Evolutionary conservation across 1,140 invertebrate species (phyloP).

Genomic region (Ips nitidus): DNA sequence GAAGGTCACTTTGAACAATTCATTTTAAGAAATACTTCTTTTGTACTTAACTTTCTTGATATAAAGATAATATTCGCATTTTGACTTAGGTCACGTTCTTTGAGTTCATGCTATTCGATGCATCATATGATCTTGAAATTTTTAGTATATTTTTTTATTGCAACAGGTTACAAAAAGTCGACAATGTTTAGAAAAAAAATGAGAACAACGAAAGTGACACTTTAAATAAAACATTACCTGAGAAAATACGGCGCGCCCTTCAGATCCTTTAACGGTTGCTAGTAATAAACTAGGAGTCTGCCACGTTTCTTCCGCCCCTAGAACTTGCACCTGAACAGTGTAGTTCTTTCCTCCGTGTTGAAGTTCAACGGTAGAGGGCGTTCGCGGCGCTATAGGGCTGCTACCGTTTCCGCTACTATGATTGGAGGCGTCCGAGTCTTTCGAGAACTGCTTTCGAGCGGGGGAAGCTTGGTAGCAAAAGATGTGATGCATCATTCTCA

Average conservation of each 20-base stretch:
- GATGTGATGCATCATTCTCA: conserved; percentile 83
- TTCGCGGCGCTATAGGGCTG: conserved; percentile 54
- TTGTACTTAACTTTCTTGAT: no score
- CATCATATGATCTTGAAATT: no score
- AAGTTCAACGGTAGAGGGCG: conserved; percentile 59
- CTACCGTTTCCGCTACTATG: conserved; percentile 47
- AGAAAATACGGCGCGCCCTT: conserved; percentile 77
- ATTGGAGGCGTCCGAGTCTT: conserved; percentile 55
- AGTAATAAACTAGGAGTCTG: conserved; percentile 78
- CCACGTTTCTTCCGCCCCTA: conserved; percentile 83
- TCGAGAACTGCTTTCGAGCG: conserved; percentile 74
- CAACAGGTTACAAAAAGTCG: no score
- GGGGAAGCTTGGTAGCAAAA: conserved; percentile 86
- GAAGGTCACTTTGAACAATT: no score
- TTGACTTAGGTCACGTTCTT: no score
- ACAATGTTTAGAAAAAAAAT: no score
- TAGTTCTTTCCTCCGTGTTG: conserved; percentile 68
- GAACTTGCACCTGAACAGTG: conserved; percentile 69
- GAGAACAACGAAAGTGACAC: no score
- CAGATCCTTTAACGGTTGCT: conserved; percentile 63
- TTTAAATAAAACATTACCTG: conserved; percentile 58
- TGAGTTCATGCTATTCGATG: no score
- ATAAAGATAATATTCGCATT: no score
- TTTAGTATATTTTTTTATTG: no score
- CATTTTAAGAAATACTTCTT: no score